Evolutionary conservation across 2,797 vertebrate genomes (phyloP).

Genomic region (Falco naumanni): DNA sequence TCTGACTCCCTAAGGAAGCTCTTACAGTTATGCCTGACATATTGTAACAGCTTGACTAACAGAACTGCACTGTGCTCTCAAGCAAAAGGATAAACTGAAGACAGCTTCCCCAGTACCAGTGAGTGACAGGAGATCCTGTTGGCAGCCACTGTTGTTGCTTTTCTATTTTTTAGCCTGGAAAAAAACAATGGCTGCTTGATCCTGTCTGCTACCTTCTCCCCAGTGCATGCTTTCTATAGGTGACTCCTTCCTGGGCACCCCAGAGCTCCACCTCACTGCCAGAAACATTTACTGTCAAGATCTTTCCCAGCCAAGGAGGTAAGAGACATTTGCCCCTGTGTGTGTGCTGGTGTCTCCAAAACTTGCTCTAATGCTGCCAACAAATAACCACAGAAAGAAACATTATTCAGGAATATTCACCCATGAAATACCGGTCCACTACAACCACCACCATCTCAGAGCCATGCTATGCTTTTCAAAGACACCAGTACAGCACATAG

Average conservation of each 20-base stretch:
- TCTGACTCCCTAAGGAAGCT: neutral
- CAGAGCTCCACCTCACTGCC: neutral
- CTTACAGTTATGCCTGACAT: neutral
- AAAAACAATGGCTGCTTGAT: neutral
- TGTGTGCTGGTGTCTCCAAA: neutral
- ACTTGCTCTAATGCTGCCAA: neutral
- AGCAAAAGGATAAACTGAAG: neutral
- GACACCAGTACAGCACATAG: neutral
- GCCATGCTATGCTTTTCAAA: neutral
- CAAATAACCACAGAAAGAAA: neutral
- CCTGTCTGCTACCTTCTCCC: neutral
- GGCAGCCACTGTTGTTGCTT: neutral
- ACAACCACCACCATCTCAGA: neutral
- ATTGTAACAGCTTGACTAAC: neutral
- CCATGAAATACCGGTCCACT: neutral
- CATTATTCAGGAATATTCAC: neutral
- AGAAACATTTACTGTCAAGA: neutral
- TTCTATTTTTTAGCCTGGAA: neutral
- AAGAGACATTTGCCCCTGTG: neutral
- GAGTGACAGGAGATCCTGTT: neutral
- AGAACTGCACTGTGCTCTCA: neutral
- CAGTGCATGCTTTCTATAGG: neutral
- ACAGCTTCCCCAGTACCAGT: neutral
- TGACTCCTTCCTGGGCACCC: neutral
- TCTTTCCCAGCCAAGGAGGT: neutral